Evolutionary conservation across 2,888 invertebrate species (phyloP).

Genomic region (Stegana nigrithorax): DNA sequence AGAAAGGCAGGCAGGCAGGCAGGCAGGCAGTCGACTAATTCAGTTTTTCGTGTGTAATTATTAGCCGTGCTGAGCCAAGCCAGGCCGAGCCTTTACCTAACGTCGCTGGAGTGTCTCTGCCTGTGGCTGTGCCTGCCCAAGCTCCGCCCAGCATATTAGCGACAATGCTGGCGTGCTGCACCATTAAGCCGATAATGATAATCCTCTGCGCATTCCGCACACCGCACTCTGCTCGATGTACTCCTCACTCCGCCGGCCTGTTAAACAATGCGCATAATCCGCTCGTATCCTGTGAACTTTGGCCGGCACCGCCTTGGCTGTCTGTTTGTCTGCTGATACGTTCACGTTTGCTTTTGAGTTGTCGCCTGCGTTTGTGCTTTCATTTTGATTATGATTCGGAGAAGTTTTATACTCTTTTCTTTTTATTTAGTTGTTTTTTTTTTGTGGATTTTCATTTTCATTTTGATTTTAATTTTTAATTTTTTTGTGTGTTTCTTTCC

Average conservation of each 20-base stretch:
- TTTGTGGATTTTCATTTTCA: neutral
- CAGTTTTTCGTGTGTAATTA: constrained; percentile 56
- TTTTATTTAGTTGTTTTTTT: neutral
- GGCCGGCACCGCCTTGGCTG: neutral
- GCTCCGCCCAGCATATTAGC: constrained; percentile 22
- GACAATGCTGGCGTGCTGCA: constrained; percentile 54
- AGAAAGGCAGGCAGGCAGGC: neutral
- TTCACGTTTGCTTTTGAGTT: neutral
- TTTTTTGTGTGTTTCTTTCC: neutral
- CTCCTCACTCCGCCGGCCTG: no score
- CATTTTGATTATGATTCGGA: neutral
- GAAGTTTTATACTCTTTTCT: neutral
- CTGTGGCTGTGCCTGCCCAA: no score
- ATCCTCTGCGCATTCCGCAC: constrained; percentile 17
- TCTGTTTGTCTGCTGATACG: neutral
- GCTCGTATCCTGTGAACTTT: neutral
- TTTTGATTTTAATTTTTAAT: neutral
- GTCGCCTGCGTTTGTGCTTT: neutral
- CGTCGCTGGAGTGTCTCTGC: no score
- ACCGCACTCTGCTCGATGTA: neutral
- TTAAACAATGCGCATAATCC: no score
- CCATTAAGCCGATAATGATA: constrained; percentile 61
- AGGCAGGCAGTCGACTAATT: no score
- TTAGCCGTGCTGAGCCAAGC: constrained; percentile 55
- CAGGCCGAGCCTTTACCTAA: no score